Conservation (phyloP, 2,797 vertebrate genomes). For the Molossus molossus region DNA sequence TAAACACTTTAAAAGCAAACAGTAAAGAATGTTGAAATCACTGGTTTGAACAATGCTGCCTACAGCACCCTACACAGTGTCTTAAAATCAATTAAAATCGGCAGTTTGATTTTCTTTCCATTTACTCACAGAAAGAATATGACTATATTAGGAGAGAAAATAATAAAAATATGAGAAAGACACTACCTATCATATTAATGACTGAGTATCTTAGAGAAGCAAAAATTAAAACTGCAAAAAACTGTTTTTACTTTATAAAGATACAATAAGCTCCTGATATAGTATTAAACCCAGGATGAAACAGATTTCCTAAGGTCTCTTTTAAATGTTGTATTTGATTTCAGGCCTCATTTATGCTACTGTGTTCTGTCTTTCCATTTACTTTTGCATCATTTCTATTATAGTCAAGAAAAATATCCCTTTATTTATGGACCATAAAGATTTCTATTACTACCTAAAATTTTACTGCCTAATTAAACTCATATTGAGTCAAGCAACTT, state of each 20-base stretch:
- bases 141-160: neutral
- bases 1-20: conserved; percentile 35
- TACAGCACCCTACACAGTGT: neutral
- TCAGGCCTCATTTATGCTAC: neutral
- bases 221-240: conserved; percentile 39
- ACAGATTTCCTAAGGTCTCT: neutral
- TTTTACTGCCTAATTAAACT: neutral
- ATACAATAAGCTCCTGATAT: neutral
- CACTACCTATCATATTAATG: neutral
- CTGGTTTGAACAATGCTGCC: neutral
- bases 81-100: conserved; percentile 16
- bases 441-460: conserved; percentile 41
- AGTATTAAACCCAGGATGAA: neutral
- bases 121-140: conserved; percentile 34
- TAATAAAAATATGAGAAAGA: conserved; percentile 12
- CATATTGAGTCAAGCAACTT: neutral
- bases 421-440: neutral
- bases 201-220: neutral
- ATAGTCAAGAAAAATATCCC: neutral
- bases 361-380: neutral
- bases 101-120: conserved; percentile 18
- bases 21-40: conserved; percentile 6
- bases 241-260: neutral
- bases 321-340: conserved; percentile 35
- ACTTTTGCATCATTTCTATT: neutral